These are phyloP conservation scores for Isichthys henryi DNA, from an alignment of 2,113 vertebrate species.

Conservation along the genomic window DNA sequence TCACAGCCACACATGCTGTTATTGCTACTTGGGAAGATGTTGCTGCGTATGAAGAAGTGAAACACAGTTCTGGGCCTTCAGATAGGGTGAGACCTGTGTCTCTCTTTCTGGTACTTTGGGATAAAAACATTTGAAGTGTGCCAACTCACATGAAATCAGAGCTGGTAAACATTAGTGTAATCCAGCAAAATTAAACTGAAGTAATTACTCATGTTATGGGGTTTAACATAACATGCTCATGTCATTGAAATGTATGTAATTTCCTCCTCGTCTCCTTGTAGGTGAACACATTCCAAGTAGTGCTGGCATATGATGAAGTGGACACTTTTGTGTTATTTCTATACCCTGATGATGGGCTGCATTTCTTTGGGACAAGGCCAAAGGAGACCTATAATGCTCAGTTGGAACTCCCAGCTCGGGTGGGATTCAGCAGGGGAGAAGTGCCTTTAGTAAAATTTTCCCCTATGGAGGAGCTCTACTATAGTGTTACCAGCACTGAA, in stretches of 20 bases:
- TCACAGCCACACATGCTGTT: constrained; percentile 68
- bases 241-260: not conserved
- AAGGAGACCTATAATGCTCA: constrained; percentile 90
- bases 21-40: constrained; percentile 87
- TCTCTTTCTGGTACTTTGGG: constrained; percentile 11
- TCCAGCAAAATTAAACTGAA: not conserved
- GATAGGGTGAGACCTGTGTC: constrained; percentile 61
- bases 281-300: constrained; percentile 91
- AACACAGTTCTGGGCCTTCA: constrained; percentile 46
- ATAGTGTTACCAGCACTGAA: constrained; percentile 75
- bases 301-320: constrained; percentile 71
- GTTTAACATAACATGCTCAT: not conserved
- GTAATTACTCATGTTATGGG: not conserved
- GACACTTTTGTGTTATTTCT: constrained; percentile 82
- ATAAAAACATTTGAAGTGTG: constrained; percentile 40
- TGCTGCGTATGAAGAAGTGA: constrained; percentile 71
- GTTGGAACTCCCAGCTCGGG: constrained; percentile 83
- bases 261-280: constrained; percentile 35
- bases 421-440: constrained; percentile 88
- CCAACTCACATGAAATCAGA: constrained; percentile 36
- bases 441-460: constrained; percentile 48
- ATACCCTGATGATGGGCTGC: constrained; percentile 76
- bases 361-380: constrained; percentile 83
- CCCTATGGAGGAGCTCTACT: constrained; percentile 67
- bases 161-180: constrained; percentile 46